phyloP scores from a whole-genome alignment of 1,140 invertebrate genomes.

The Lordiphosa collinella region DNA sequence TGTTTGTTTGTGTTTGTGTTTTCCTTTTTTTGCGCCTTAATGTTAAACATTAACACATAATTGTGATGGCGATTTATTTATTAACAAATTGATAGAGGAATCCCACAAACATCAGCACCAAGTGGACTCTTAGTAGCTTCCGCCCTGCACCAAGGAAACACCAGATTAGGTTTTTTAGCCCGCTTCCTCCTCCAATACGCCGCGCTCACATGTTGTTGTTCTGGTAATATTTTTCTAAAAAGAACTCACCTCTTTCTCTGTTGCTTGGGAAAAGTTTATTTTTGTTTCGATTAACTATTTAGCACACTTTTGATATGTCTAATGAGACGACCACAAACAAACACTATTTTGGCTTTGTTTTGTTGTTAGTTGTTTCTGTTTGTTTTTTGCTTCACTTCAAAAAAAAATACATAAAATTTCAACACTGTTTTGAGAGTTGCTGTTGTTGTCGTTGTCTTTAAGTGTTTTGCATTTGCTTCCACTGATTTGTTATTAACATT shows the following conservation, averaged over 20 bases:
- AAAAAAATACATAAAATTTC: too few relatives aligned
- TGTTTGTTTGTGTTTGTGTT: constrained; percentile 56
- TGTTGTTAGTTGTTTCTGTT: neutral
- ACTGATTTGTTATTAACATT: constrained; percentile 8
- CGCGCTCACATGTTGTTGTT: too few relatives aligned
- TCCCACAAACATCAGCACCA: neutral
- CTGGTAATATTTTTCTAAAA: too few relatives aligned
- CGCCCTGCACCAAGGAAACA: too few relatives aligned
- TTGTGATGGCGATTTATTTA: neutral
- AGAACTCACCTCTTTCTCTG: too few relatives aligned
- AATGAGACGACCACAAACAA: too few relatives aligned
- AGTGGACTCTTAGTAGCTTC: too few relatives aligned
- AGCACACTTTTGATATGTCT: too few relatives aligned
- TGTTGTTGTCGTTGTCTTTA: constrained; percentile 28
- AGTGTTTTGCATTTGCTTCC: constrained; percentile 1
- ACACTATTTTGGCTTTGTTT: neutral
- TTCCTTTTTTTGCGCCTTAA: constrained; percentile 24
- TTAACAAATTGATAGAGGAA: constrained; percentile 6
- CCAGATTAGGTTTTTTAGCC: too few relatives aligned
- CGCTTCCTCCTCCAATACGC: too few relatives aligned
- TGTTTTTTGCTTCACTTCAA: constrained; percentile 4
- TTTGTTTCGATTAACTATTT: too few relatives aligned
- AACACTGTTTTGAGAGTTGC: neutral
- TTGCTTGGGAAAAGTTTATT: too few relatives aligned
- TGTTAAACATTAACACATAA: neutral